phyloP scores from a whole-genome alignment of 2,888 invertebrate genomes.

The Volucella zonaria region DNA sequence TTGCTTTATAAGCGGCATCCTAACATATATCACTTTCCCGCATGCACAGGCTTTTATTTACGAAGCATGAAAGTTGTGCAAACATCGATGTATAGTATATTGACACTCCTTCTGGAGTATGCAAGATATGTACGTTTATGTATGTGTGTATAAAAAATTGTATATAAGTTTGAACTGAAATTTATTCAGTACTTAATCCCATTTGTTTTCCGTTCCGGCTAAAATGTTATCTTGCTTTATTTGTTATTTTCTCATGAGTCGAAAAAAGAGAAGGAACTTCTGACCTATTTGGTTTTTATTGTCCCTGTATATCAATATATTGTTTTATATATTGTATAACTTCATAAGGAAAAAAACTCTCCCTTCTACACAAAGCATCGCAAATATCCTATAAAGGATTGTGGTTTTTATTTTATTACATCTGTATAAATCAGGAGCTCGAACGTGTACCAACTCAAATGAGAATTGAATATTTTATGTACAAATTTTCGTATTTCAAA shows the following conservation, averaged over 20 bases:
- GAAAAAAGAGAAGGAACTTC: constrained; percentile 44
- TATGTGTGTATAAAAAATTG: constrained; percentile 3
- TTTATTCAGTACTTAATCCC: constrained; percentile 46
- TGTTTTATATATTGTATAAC: not conserved
- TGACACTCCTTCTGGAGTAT: constrained; percentile 42
- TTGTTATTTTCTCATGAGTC: constrained; percentile 51
- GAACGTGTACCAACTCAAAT: not conserved
- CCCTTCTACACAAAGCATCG: not conserved
- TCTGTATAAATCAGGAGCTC: constrained; percentile 17
- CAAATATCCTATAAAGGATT: not conserved
- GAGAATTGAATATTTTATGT: not conserved
- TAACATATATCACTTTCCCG: constrained; percentile 19
- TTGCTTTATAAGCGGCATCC: constrained; percentile 9
- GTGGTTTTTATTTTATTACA: constrained; percentile 17
- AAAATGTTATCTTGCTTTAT: constrained; percentile 45
- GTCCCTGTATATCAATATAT: constrained; percentile 29
- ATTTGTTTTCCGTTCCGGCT: constrained; percentile 45
- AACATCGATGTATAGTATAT: constrained; percentile 43
- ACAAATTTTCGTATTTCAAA: too few relatives aligned
- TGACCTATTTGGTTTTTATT: constrained; percentile 53
- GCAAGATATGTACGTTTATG: constrained; percentile 14
- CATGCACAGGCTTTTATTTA: constrained; percentile 36
- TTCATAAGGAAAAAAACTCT: constrained; percentile 7
- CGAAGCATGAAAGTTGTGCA: constrained; percentile 35
- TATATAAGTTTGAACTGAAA: constrained; percentile 33